Conservation (phyloP, 2,113 vertebrate species). For the Podiceps cristatus region DNA sequence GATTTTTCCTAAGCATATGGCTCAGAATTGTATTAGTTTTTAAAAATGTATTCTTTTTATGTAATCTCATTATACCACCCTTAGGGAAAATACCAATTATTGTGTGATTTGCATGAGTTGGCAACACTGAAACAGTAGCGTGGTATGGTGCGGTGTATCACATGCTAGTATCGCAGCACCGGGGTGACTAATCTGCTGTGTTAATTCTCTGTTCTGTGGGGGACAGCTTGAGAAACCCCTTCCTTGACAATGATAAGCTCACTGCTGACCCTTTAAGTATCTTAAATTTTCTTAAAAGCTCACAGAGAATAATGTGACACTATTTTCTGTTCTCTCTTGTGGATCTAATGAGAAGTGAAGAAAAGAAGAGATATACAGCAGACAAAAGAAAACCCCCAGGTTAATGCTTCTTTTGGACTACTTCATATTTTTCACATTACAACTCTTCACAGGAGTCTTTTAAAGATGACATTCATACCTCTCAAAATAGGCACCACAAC, state of each 20-base stretch:
- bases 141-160: not conserved
- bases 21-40: slow-evolving; percentile 53
- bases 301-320: not conserved
- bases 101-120: slow-evolving; percentile 64
- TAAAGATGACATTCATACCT: not conserved
- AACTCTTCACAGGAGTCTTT: not conserved
- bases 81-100: slow-evolving; percentile 67
- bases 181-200: slow-evolving; percentile 42
- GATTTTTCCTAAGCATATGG: slow-evolving; percentile 17
- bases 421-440: not conserved
- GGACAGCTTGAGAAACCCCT: not conserved
- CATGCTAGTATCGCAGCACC: slow-evolving; percentile 16
- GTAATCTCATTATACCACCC: slow-evolving; percentile 60
- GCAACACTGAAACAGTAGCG: not conserved
- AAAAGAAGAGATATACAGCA: not conserved
- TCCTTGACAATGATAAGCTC: not conserved
- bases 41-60: slow-evolving; percentile 53
- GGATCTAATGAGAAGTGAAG: not conserved
- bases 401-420: not conserved
- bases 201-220: not conserved
- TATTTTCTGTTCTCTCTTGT: not conserved
- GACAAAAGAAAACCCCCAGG: not conserved
- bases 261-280: slow-evolving; percentile 5
- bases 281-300: not conserved
- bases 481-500: not conserved